Base-by-base conservation (phyloP, 2,113 vertebrate species). In the Sigmodon hispidus region DNA sequence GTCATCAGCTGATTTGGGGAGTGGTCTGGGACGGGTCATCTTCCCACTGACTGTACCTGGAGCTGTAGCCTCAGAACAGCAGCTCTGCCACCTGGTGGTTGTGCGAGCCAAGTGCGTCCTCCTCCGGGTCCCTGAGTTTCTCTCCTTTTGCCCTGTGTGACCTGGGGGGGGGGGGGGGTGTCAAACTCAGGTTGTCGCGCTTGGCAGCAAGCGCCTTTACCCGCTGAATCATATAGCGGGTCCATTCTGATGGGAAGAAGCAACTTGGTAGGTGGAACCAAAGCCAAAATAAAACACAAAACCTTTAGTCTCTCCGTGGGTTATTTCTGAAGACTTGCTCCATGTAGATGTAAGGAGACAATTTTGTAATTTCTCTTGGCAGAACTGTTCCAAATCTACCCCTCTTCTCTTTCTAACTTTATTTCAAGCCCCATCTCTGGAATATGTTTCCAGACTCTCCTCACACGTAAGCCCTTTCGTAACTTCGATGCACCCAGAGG, bases 21-120 rank as follows among this genome's bases (percentile, higher is more conserved):
- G 43, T 17, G 61, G 45, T 43, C 48, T 55, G 34, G 36, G 9
- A 21, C 12, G 31, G 3, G 36, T n/a, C 80, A 0, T 31, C 24
- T 73, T 13, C 22, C 65, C 45, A 31, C 13, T 12, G 48, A 4
- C 24, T 19, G 10, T 34, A 0, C 73, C 40, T 7, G 69, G 52
- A 43, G 81, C 79, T 5, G 19, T 0, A 43, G 61, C 55, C 2
- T n/a, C 48, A 50, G 83, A 48, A 73, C 50, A 0, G 75, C 48
- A 45, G 86, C 87, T 80, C 94, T 96, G 96, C 85, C 95, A 69
- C 57, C 96, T 96, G 69, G 85, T 97, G 97, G 92, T 55, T 55
- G 0, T 9, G 3, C 8, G 87, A 55, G 50, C 81, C 59, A 31
- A 86, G n/a, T 17, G 81, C 77, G 12, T 52, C 63, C 43, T 6